phyloP scores from a whole-genome alignment of 2,113 vertebrate species.

The Oncorhynchus masou region DNA sequence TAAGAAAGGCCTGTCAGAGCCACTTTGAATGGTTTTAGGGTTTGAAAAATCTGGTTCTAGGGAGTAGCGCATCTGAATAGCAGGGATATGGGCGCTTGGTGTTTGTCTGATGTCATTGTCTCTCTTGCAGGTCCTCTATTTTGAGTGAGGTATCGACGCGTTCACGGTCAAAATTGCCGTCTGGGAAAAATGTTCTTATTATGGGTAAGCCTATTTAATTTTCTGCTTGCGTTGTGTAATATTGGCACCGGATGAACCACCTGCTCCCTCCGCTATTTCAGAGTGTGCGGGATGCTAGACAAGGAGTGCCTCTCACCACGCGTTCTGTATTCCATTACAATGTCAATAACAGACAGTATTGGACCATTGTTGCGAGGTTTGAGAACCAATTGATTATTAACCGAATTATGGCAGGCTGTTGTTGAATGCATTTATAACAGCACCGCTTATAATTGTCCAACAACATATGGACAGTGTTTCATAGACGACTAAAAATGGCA shows the following conservation, averaged over 20 bases:
- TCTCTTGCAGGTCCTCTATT: constrained; percentile 79
- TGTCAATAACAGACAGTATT: no score
- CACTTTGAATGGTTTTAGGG: no score
- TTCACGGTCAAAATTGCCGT: constrained; percentile 82
- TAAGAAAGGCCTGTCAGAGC: no score
- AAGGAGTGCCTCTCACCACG: background rate
- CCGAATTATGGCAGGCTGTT: no score
- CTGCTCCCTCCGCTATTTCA: background rate
- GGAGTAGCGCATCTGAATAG: background rate
- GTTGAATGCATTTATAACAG: no score
- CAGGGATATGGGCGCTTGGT: background rate
- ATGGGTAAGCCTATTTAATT: constrained; percentile 70
- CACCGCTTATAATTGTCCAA: no score
- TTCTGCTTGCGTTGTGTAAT: background rate
- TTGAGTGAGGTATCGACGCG: constrained; percentile 85
- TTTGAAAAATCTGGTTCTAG: background rate
- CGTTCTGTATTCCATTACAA: background rate
- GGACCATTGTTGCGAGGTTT: no score
- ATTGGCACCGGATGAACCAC: no score
- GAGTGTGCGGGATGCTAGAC: constrained; percentile 2
- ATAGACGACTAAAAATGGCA: no score
- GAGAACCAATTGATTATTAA: no score
- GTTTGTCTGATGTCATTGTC: constrained; percentile 9
- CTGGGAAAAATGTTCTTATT: constrained; percentile 81
- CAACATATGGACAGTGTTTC: no score